phyloP scores from a whole-genome alignment of 64 coral and sea anemone genomes.

The Orbicella faveolata region DNA sequence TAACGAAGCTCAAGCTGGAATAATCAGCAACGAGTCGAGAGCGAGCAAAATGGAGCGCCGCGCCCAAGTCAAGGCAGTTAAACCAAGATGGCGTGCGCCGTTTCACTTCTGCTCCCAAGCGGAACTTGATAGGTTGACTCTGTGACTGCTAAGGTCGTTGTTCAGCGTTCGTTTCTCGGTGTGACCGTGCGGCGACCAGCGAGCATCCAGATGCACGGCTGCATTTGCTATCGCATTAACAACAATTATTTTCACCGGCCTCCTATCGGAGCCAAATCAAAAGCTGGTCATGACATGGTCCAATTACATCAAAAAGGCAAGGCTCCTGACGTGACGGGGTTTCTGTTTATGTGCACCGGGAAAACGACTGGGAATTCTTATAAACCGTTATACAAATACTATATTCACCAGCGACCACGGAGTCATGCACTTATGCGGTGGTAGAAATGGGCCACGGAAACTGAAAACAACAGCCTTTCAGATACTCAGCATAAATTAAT shows the following conservation, averaged over 20 bases:
- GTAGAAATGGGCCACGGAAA: neutral
- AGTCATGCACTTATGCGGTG: neutral
- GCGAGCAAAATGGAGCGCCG: neutral
- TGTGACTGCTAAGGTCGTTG: too few species aligned
- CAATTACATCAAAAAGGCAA: slow-evolving; percentile 36
- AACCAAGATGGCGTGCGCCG: neutral
- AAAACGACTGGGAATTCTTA: neutral
- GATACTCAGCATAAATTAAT: slow-evolving; percentile 36
- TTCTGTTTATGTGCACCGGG: neutral
- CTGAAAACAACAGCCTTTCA: neutral
- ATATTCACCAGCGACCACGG: neutral
- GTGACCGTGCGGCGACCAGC: neutral
- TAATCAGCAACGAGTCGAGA: too few species aligned
- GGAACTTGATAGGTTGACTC: neutral
- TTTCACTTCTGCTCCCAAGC: neutral
- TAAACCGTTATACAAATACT: slow-evolving; percentile 34
- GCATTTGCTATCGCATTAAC: slow-evolving; percentile 45
- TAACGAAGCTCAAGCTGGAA: neutral
- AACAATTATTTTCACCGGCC: slow-evolving; percentile 34
- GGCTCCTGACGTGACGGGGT: neutral
- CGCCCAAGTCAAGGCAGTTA: neutral
- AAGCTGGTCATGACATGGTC: slow-evolving; percentile 1
- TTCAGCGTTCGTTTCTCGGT: neutral
- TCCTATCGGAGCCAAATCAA: slow-evolving; percentile 24
- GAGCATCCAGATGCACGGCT: slow-evolving; percentile 7